phyloP scores from a whole-genome alignment of 2,113 vertebrate genomes.

The Sylvietta virens region DNA sequence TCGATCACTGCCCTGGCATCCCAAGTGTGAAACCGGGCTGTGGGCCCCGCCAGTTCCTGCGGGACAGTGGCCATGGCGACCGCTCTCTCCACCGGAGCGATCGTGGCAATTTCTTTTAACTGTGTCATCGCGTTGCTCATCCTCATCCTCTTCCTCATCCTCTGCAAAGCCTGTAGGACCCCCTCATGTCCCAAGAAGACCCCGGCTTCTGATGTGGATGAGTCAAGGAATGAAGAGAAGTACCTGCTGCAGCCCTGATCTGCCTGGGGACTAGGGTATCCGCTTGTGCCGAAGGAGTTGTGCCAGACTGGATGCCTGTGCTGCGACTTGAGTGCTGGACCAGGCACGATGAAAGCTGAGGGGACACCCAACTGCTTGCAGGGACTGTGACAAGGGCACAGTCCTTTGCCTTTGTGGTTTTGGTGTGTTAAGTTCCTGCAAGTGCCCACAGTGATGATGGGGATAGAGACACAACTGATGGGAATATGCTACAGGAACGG shows the following conservation, averaged over 20 bases:
- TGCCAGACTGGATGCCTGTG: neutral
- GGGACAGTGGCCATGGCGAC: conserved; percentile 68
- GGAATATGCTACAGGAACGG: neutral
- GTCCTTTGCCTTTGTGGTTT: neutral
- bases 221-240: conserved; percentile 75
- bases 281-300: accelerated
- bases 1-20: neutral
- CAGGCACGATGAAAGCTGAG: neutral
- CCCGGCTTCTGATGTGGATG: conserved; percentile 52
- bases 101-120: conserved; percentile 78
- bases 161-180: conserved; percentile 79
- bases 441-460: neutral
- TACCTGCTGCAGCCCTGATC: conserved; percentile 77
- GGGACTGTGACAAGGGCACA: accelerated
- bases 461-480: neutral
- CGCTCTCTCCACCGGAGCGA: conserved; percentile 73
- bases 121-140: conserved; percentile 74
- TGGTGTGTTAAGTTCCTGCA: neutral
- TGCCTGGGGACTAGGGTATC: neutral
- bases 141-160: conserved; percentile 76
- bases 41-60: accelerated
- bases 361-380: neutral
- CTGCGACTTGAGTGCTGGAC: neutral
- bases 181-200: conserved; percentile 74
- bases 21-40: neutral